Percentiles rank a stretch among this genome's conserved stretches.
Conservation (phyloP, 2,113 vertebrate species). For the Oophaga pumilio region DNA sequence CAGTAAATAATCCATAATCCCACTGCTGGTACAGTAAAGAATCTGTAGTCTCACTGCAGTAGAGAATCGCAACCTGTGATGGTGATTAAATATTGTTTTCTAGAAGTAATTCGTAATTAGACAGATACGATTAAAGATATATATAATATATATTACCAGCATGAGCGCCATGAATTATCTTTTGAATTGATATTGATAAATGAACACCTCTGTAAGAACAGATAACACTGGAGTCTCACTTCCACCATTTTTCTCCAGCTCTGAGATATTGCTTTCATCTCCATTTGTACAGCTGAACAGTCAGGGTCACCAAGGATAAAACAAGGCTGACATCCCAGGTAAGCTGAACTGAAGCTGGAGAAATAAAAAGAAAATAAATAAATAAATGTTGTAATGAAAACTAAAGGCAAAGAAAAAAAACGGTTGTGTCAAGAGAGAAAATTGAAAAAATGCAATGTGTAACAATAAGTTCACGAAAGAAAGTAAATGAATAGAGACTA, state of each 20-base stretch:
- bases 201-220: not conserved
- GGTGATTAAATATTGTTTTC: too few relatives aligned
- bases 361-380: not conserved
- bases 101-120: not conserved
- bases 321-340: not conserved
- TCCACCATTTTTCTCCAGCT: not conserved
- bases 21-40: too few relatives aligned
- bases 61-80: too few relatives aligned
- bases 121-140: not conserved
- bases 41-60: too few relatives aligned
- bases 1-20: too few relatives aligned
- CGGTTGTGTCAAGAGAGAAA: not conserved
- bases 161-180: not conserved
- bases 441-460: not conserved
- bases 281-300: conserved; percentile 8
- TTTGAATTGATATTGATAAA: not conserved
- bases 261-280: conserved; percentile 9
- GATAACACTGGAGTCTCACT: not conserved
- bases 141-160: not conserved
- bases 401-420: not conserved
- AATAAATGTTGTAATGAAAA: conserved; percentile 1
- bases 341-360: not conserved
- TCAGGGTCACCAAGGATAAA: not conserved
- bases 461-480: not conserved
- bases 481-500: not conserved